Conservation (phyloP, 2,113 vertebrate species). For the Megaceryle torquata region DNA sequence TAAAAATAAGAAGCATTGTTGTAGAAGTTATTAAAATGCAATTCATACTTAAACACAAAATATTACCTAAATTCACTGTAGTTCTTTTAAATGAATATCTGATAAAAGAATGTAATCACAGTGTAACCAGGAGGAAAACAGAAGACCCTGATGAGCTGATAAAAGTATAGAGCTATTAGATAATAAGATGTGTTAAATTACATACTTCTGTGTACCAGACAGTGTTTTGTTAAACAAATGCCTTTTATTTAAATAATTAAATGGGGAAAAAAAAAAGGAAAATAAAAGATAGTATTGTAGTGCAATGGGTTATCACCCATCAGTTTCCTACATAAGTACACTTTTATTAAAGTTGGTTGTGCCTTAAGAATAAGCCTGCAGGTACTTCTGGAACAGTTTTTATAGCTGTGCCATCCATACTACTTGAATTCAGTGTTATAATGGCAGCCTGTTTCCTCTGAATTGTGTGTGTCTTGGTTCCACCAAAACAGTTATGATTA, state of each 20-base stretch:
- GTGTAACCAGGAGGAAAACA: conserved; percentile 7
- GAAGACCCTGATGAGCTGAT: background rate
- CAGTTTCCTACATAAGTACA: background rate
- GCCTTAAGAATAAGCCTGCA: background rate
- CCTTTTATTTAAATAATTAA: background rate
- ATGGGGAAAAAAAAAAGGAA: background rate
- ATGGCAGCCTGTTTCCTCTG: background rate
- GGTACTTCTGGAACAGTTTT: background rate
- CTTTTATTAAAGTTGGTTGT: background rate
- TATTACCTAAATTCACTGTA: background rate
- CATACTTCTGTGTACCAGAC: background rate
- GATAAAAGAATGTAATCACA: conserved; percentile 15
- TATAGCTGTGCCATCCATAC: background rate
- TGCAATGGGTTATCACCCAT: background rate
- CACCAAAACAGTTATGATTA: background rate
- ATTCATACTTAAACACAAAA: conserved; percentile 12
- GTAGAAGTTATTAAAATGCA: background rate
- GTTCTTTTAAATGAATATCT: conserved; percentile 5
- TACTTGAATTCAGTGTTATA: background rate
- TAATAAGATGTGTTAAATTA: conserved; percentile 12
- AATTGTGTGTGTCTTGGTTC: background rate
- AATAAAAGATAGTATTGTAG: background rate
- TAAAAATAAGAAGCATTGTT: background rate
- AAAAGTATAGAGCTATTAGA: background rate
- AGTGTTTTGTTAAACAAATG: conserved; percentile 3